Conservation (phyloP, 2,113 vertebrate species). For the Monarcha castaneiventris region DNA sequence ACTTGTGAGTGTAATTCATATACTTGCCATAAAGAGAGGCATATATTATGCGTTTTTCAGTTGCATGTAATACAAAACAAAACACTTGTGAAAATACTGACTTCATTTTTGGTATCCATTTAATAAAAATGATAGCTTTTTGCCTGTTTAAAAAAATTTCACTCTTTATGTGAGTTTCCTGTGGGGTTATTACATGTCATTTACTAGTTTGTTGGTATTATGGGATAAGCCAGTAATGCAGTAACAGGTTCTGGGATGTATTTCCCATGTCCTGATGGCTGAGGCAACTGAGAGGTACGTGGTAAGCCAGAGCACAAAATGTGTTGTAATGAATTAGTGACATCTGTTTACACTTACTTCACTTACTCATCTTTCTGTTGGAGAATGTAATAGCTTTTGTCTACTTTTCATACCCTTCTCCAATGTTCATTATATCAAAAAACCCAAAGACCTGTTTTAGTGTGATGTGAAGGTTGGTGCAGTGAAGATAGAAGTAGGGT, state of each 20-base stretch:
- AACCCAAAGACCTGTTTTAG: background rate
- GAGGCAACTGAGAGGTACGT: background rate
- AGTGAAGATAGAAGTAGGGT: background rate
- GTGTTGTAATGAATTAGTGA: background rate
- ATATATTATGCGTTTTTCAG: background rate
- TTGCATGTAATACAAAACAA: background rate
- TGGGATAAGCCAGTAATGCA: background rate
- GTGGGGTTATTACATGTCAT: background rate
- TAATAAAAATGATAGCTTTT: background rate
- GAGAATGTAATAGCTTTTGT: background rate
- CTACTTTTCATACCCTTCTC: background rate
- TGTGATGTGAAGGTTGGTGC: background rate
- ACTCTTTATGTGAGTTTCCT: background rate
- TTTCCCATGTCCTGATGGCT: background rate
- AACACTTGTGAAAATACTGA: background rate
- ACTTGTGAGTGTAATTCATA: background rate
- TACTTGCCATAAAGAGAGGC: background rate
- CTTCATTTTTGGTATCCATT: background rate
- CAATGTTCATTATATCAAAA: background rate
- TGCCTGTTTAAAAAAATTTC: background rate
- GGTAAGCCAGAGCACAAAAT: background rate
- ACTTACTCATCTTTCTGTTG: background rate
- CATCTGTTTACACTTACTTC: slow-evolving; percentile 8
- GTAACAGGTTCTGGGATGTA: background rate
- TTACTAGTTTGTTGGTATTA: background rate